Percentiles rank a stretch among this genome's conserved stretches.
Conservation (phyloP, 2,113 vertebrate genomes). For the Sorex fumeus region DNA sequence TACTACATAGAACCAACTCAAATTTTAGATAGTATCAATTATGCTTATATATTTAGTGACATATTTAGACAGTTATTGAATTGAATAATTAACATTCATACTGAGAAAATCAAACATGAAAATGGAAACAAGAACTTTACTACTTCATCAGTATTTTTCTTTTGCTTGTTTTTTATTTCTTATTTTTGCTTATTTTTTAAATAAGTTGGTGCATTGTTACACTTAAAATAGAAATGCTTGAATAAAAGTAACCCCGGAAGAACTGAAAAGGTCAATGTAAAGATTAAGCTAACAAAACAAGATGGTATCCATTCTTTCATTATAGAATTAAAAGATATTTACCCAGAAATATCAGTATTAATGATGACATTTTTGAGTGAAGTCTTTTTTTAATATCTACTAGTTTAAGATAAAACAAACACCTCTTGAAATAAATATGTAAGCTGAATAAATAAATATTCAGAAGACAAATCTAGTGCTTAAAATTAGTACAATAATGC, state of each 20-base stretch:
- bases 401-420: not conserved
- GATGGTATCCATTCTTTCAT: slow-evolving; percentile 13
- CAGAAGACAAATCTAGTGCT: not conserved
- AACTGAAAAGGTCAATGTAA: slow-evolving; percentile 52
- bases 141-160: not conserved
- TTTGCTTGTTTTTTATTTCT: slow-evolving; percentile 18
- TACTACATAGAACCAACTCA: not conserved
- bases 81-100: slow-evolving; percentile 25
- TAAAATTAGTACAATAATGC: slow-evolving; percentile 24
- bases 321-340: slow-evolving; percentile 52
- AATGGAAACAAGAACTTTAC: not conserved
- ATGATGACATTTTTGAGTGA: not conserved
- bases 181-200: slow-evolving; percentile 20
- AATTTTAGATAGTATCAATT: slow-evolving; percentile 8
- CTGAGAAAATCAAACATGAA: slow-evolving; percentile 40
- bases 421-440: slow-evolving; percentile 16
- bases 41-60: not conserved
- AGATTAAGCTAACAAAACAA: slow-evolving; percentile 25
- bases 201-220: not conserved
- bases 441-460: slow-evolving; percentile 10
- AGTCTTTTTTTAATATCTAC: slow-evolving; percentile 8
- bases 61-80: not conserved
- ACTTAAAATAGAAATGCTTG: slow-evolving; percentile 41
- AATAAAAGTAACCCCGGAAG: slow-evolving; percentile 7
- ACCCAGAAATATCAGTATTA: slow-evolving; percentile 29